Base-by-base conservation (phyloP, 2,888 invertebrate species). In the Deilephila elpenor region DNA sequence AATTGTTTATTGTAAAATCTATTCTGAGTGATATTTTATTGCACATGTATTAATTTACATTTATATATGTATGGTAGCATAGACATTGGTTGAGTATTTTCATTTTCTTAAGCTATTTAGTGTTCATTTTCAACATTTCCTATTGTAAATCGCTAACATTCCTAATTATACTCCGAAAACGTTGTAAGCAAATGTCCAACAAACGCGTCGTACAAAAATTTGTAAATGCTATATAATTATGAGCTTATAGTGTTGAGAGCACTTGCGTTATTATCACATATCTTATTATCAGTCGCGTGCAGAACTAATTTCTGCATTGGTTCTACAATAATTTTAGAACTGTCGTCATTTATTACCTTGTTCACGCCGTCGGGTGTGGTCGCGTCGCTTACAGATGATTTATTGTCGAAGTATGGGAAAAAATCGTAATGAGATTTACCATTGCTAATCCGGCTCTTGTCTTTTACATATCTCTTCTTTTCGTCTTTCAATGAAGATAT, bases 221-320 rank as follows among this genome's bases (percentile, higher is more conserved):
- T 86, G 84, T 89, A 91, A 78, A 90, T 90, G 91, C 89, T 86
- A 87, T 88, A 85, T 77, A 86, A 88, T 90, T 93, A 93, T 82
- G 91, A 90, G 86, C 91, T 92, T 91, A 93, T 87, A 86, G 94
- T 92, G 91, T 91, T 92, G 90, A 94, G 90, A 88, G 92, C 91
- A 90, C 92, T 93, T 87, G 90, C 85, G 78, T 92, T 93, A 92
- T 89, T 94, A 94, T 94, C 94, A 94, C 94, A 94, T 91, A 93
- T 88, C 88, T 92, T 92, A 86, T 91, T 94, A 92, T 94, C 94
- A 94, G 94, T 94, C 94, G 94, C 88, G 88, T 91, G 93, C 93
- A 94, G 88, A 89, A 91, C 92, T 92, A 94, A 74, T 81, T 94
- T 93, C 90, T 93, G 95, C 94, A 94, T 93, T 89, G 95, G 91